These are phyloP conservation scores for Burhinus oedicnemus DNA, from an alignment of 2,113 vertebrate genomes.

Conservation along the genomic window DNA sequence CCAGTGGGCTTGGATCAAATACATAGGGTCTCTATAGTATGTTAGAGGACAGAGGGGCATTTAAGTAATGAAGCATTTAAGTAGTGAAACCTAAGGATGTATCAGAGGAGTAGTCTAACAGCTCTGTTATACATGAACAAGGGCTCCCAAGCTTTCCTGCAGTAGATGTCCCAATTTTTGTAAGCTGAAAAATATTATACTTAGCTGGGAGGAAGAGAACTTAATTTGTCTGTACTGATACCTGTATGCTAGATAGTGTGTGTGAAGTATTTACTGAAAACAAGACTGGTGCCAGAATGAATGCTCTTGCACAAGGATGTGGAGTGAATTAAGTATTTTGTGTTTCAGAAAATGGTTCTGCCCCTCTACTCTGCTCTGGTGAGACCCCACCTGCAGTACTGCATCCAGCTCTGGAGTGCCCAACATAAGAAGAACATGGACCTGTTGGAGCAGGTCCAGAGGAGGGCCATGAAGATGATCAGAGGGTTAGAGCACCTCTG, in stretches of 20 bases:
- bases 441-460: too few species aligned
- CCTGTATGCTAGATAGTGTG: not conserved
- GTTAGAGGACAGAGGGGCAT: not conserved
- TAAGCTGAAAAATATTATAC: not conserved
- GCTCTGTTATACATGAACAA: not conserved
- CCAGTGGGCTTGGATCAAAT: not conserved
- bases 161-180: not conserved
- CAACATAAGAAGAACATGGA: too few species aligned
- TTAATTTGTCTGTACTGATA: not conserved
- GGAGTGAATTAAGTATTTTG: not conserved
- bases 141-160: not conserved
- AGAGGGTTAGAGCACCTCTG: too few species aligned
- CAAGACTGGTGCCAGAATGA: not conserved
- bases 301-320: not conserved
- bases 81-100: not conserved
- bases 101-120: not conserved
- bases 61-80: not conserved
- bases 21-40: not conserved
- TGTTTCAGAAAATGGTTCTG: not conserved
- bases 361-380: not conserved
- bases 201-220: not conserved
- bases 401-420: not conserved
- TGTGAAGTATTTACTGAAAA: not conserved
- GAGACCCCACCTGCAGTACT: not conserved
- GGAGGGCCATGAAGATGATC: too few species aligned